phyloP scores from a whole-genome alignment of 1,140 invertebrate genomes.

The Drosophila orosa region DNA sequence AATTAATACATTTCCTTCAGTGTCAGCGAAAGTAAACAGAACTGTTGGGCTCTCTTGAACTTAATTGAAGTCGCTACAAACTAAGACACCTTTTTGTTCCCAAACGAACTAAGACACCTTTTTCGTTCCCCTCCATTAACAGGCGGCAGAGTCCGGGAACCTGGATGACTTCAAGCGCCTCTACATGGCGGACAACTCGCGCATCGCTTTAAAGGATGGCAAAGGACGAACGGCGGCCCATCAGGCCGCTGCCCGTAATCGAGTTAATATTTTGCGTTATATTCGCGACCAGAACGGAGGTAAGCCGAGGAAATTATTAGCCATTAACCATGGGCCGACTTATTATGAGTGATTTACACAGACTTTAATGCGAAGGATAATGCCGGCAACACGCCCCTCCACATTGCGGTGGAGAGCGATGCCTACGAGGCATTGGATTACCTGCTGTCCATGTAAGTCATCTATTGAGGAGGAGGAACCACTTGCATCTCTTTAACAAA shows the following conservation, averaged over 20 bases:
- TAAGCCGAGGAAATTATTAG: constrained; percentile 80
- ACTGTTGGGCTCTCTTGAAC: neutral
- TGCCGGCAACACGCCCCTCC: constrained; percentile 92
- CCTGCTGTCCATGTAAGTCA: constrained; percentile 89
- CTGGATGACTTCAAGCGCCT: constrained; percentile 91
- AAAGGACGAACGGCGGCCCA: constrained; percentile 90
- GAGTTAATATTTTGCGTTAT: constrained; percentile 90
- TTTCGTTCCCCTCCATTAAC: constrained; percentile 51
- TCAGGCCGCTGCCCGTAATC: constrained; percentile 91
- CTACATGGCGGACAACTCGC: constrained; percentile 88
- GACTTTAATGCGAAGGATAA: constrained; percentile 91
- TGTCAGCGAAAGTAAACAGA: constrained; percentile 22
- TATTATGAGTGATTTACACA: constrained; percentile 84
- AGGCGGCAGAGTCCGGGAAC: constrained; percentile 93
- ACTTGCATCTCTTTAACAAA: neutral
- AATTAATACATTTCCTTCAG: constrained; percentile 1
- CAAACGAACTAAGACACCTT: constrained; percentile 25
- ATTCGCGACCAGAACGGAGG: constrained; percentile 89
- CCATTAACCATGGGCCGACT: neutral
- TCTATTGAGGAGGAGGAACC: neutral
- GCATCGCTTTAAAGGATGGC: constrained; percentile 89
- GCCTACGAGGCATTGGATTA: constrained; percentile 89
- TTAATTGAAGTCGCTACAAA: constrained; percentile 32
- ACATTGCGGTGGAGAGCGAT: constrained; percentile 91
- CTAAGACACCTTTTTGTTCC: constrained; percentile 8